A percentile compares a stretch with the other conserved stretches of the same genome.
Evolutionary conservation across 1,140 invertebrate species (phyloP).

Genomic region (Scaptomyza pallida): DNA sequence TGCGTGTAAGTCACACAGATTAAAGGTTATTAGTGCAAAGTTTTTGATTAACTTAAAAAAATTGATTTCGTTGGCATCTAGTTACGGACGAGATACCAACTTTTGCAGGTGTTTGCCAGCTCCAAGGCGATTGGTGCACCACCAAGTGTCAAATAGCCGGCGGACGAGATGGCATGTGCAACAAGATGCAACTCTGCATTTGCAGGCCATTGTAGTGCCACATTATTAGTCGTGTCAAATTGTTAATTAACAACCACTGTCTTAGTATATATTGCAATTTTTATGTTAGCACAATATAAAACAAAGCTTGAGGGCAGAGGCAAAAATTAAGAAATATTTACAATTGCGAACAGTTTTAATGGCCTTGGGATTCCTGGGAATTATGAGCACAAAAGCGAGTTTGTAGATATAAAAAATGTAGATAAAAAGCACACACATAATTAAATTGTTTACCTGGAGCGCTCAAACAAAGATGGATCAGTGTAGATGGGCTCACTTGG

Average conservation of each 20-base stretch:
- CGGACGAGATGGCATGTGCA: constrained; percentile 67
- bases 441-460: constrained; percentile 86
- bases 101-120: constrained; percentile 49
- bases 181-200: constrained; percentile 63
- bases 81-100: constrained; percentile 49
- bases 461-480: constrained; percentile 94
- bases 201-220: constrained; percentile 59
- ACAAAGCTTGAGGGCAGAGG: constrained; percentile 14
- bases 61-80: constrained; percentile 11
- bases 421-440: constrained; percentile 10
- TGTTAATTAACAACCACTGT: too few species aligned
- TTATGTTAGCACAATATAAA: constrained; percentile 1
- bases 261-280: too few species aligned
- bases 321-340: constrained; percentile 54
- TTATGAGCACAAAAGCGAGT: background rate
- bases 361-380: constrained; percentile 21
- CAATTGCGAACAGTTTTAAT: constrained; percentile 41
- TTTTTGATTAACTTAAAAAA: constrained; percentile 2
- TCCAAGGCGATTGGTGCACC: constrained; percentile 61
- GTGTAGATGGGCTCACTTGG: constrained; percentile 97
- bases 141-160: constrained; percentile 63
- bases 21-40: constrained; percentile 10
- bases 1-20: constrained; percentile 41
- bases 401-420: background rate
- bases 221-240: background rate